Conservation (phyloP, 2,888 invertebrate species). For the Xestobium rufovillosum region DNA sequence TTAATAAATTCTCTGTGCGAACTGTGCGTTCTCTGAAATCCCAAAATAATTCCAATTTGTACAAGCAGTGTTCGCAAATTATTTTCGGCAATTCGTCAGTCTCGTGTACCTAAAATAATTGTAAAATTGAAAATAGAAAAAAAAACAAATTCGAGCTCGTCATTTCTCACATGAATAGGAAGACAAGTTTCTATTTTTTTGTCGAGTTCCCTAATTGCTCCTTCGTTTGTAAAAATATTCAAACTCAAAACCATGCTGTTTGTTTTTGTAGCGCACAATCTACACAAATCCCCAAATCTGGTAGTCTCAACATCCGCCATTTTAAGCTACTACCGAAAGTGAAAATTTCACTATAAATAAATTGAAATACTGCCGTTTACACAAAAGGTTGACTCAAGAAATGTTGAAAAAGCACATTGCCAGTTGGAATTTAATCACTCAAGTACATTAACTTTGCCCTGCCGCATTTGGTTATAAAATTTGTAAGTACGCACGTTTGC, state of each 20-base stretch:
- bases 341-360: background rate
- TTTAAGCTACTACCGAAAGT: constrained; percentile 20
- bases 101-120: constrained; percentile 44
- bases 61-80: constrained; percentile 51
- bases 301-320: constrained; percentile 33
- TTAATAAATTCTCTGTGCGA: constrained; percentile 48
- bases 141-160: constrained; percentile 1
- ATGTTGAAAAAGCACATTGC: too few relatives aligned
- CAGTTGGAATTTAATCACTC: too few relatives aligned
- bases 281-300: constrained; percentile 39
- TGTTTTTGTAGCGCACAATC: constrained; percentile 41
- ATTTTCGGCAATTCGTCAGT: constrained; percentile 52
- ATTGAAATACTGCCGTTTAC: background rate
- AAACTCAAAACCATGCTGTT: constrained; percentile 36
- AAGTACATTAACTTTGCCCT: too few relatives aligned
- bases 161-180: constrained; percentile 50
- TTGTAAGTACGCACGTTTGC: too few relatives aligned
- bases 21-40: constrained; percentile 51
- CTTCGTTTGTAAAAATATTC: constrained; percentile 42
- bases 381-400: background rate
- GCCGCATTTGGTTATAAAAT: too few relatives aligned
- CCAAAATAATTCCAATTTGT: constrained; percentile 49
- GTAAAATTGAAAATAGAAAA: constrained; percentile 17
- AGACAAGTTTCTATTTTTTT: constrained; percentile 53
- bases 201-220: constrained; percentile 46